Base-by-base conservation (phyloP, 1,140 invertebrate species). In the Pantala flavescens region DNA sequence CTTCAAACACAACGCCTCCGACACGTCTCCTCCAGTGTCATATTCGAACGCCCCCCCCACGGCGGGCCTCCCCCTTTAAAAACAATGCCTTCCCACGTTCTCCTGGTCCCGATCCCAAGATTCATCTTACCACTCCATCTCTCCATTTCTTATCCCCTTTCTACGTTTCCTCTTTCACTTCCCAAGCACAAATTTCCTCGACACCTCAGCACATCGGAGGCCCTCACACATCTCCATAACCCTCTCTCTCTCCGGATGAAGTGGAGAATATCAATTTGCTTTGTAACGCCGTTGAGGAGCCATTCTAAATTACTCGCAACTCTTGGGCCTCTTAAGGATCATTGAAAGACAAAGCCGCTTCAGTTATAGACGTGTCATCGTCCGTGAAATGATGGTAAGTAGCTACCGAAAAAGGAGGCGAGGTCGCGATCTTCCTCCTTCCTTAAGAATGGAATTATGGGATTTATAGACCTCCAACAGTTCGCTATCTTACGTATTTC, bases 211-310 rank as follows among this genome's bases (percentile, higher is more conserved):
- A 36, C 28, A 36, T 36, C 9, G 28, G 28, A 5, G 28, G 28
- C 49, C 49, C 49, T 14, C 12, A 19, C 49, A 63, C 49, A 19
- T 21, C 49, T 63, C 49, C 49, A 19, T 63, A 63, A 7, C 49
- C 12, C 3, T 12, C 49, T 1, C 49, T 14, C 49, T 12, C 49
- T 63, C 49, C 49, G 49, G 49, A 63, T 63, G 49, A 63, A 63
- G 49, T 63, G 49, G 49, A 63, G 49, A 63, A 63, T 63, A 63
- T 63, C 49, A 63, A 63, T 63, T 63, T 63, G 49, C 49, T 63
- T 63, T 63, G 49, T 63, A 12, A 63, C 49, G 49, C 49, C 49
- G 49, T 63, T 3, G 49, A 63, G 49, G 3, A 63, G 49, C 49
- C 49, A 63, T 63, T 63, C 49, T 63, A 63, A 63, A 63, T 63